phyloP scores from a whole-genome alignment of 2,797 vertebrate species.

The Ctenosaura bakeri region DNA sequence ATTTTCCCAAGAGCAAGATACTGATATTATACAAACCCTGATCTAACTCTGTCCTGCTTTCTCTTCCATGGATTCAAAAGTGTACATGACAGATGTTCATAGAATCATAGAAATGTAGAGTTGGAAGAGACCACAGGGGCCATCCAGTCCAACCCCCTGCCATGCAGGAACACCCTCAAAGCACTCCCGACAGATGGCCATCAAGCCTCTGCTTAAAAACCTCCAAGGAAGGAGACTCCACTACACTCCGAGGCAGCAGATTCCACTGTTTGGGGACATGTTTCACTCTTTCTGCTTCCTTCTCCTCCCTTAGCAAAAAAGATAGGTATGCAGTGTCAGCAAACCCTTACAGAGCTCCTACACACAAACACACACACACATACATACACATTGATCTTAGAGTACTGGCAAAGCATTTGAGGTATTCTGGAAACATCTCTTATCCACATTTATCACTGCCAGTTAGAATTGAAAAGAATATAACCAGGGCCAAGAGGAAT shows the following conservation, averaged over 20 bases:
- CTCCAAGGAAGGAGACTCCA: no score
- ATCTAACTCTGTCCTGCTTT: background rate
- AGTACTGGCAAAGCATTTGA: background rate
- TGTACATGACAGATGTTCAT: background rate
- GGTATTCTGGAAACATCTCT: background rate
- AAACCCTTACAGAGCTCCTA: background rate
- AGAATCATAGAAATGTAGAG: no score
- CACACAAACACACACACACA: background rate
- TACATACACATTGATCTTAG: background rate
- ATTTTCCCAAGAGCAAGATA: background rate
- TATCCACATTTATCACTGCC: conserved; percentile 11
- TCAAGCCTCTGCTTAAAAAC: no score
- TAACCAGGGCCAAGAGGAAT: background rate
- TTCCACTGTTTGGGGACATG: background rate
- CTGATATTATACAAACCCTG: background rate
- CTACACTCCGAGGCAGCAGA: no score
- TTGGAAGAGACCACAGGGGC: no score
- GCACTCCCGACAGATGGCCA: no score
- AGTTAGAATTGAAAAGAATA: background rate
- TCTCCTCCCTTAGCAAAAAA: background rate
- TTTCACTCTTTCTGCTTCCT: background rate
- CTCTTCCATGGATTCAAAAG: background rate
- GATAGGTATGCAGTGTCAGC: background rate
- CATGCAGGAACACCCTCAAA: no score
- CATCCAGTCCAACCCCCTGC: no score